Evolutionary conservation across 2,113 vertebrate genomes (phyloP).

Genomic region (Eublepharis macularius): DNA sequence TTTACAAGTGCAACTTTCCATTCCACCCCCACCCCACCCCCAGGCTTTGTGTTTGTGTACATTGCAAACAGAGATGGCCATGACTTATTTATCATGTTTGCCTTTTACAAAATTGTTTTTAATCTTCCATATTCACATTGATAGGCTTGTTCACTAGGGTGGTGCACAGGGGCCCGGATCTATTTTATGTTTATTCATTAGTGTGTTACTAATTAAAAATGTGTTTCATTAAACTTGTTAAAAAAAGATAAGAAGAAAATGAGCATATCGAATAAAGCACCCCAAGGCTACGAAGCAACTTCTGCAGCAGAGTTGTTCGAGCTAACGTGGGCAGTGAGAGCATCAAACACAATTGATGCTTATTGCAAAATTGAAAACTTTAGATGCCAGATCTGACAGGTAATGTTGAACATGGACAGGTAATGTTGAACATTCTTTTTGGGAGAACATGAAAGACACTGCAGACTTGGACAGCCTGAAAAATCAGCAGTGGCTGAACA

Average conservation of each 20-base stretch:
- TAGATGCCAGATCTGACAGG: constrained; percentile 42
- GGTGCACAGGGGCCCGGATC: constrained; percentile 47
- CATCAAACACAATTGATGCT: constrained; percentile 69
- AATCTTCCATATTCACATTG: constrained; percentile 64
- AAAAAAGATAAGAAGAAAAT: constrained; percentile 56
- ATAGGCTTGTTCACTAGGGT: constrained; percentile 45
- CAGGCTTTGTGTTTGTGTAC: constrained; percentile 55
- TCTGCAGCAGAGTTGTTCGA: constrained; percentile 66
- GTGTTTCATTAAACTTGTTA: constrained; percentile 77
- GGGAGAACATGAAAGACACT: too few relatives aligned
- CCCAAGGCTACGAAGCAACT: constrained; percentile 66
- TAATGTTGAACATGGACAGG: constrained; percentile 64
- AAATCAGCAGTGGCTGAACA: too few relatives aligned
- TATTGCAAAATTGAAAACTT: constrained; percentile 60
- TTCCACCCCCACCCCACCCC: constrained; percentile 22
- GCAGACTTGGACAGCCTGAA: too few relatives aligned
- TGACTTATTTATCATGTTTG: constrained; percentile 69
- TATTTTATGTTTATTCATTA: constrained; percentile 76
- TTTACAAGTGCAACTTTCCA: constrained; percentile 4
- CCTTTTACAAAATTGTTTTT: constrained; percentile 57
- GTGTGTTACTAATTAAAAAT: constrained; percentile 73
- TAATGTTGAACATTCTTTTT: too few relatives aligned
- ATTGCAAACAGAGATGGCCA: constrained; percentile 52
- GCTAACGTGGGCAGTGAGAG: constrained; percentile 66
- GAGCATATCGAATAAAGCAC: constrained; percentile 62